A percentile compares a stretch with the other conserved stretches of the same genome.
Conservation (phyloP, 2,113 vertebrate species). For the Ageneiosus marmoratus region DNA sequence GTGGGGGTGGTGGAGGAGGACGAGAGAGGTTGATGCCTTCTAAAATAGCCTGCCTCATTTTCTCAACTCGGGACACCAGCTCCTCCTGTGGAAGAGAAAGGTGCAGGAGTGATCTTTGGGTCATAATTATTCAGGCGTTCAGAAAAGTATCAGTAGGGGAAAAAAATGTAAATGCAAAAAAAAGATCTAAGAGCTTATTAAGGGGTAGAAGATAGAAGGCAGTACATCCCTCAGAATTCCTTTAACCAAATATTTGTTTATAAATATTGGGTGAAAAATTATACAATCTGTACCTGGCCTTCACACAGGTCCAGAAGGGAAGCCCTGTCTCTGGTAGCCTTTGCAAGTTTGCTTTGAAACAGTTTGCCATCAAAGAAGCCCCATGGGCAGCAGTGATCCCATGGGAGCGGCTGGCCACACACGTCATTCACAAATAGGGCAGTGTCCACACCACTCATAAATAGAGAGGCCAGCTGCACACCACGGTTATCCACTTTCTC, state of each 20-base stretch:
- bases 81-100: constrained; percentile 66
- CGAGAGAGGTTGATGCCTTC: constrained; percentile 86
- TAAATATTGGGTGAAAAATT: neutral
- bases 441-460: constrained; percentile 90
- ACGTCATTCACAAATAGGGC: constrained; percentile 90
- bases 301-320: constrained; percentile 89
- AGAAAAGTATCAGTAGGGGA: neutral
- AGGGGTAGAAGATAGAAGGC: neutral
- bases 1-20: constrained; percentile 80
- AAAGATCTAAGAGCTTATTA: neutral
- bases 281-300: constrained; percentile 77
- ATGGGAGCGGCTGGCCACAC: constrained; percentile 88
- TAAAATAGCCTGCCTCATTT: constrained; percentile 90
- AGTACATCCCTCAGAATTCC: too few relatives aligned
- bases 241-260: too few relatives aligned
- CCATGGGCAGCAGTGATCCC: constrained; percentile 94
- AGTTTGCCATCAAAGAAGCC: constrained; percentile 94
- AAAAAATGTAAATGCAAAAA: neutral
- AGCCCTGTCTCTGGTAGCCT: constrained; percentile 78
- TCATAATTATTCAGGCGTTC: neutral
- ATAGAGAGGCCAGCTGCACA: constrained; percentile 87
- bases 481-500: constrained; percentile 89
- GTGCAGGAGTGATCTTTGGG: neutral
- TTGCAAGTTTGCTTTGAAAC: constrained; percentile 89
- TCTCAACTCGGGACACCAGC: constrained; percentile 86